A percentile compares a stretch with the other conserved stretches of the same genome.
Evolutionary conservation across 2,888 invertebrate species (phyloP).

Genomic region (Drosophila meridionalis): DNA sequence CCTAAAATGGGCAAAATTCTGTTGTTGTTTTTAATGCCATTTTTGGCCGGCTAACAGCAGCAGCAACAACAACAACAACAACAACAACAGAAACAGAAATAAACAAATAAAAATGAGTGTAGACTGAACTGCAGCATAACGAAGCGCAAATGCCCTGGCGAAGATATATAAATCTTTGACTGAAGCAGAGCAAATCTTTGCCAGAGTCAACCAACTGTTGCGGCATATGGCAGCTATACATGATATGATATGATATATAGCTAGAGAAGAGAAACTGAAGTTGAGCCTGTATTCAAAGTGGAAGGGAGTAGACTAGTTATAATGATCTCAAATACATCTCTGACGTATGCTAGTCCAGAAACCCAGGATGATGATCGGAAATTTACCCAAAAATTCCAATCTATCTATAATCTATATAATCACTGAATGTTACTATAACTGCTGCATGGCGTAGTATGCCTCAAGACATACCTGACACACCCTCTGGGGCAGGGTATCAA

Average conservation of each 20-base stretch:
- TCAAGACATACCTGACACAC: neutral
- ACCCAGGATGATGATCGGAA: no score
- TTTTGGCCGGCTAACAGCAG: conserved; percentile 43
- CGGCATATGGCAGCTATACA: neutral
- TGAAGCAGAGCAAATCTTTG: neutral
- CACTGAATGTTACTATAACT: neutral
- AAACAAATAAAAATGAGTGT: conserved; percentile 1
- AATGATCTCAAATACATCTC: no score
- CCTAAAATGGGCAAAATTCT: conserved; percentile 74
- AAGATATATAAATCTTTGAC: neutral
- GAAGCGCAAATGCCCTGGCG: conserved; percentile 15
- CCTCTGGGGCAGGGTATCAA: conserved; percentile 7
- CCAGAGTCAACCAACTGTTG: neutral
- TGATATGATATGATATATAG: no score
- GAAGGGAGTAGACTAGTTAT: no score
- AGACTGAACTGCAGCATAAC: neutral
- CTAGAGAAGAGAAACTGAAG: no score
- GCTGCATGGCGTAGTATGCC: neutral
- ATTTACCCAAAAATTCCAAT: neutral
- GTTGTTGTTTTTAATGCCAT: conserved; percentile 51
- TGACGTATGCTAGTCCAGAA: no score
- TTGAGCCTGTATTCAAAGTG: no score
- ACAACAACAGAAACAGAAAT: conserved; percentile 6
- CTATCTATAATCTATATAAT: neutral
- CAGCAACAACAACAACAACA: conserved; percentile 29